These are phyloP conservation scores for Aeoliscus strigatus DNA, from an alignment of 2,797 vertebrate genomes.

Conservation along the genomic window DNA sequence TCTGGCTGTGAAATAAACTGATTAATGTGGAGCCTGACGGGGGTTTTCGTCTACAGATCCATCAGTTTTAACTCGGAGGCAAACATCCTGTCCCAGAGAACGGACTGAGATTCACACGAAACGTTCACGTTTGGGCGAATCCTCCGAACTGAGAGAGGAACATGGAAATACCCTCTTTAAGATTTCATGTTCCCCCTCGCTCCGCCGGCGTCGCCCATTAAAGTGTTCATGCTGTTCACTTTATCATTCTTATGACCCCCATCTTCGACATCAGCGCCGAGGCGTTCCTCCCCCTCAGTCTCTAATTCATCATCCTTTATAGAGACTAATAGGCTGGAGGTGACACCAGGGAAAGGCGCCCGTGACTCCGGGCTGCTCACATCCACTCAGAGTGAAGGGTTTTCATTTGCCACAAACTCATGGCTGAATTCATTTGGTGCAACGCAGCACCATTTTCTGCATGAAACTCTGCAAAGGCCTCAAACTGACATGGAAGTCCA, in stretches of 20 bases:
- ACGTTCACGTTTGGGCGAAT: constrained; percentile 22
- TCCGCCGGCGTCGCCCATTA: constrained; percentile 67
- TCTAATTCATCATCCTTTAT: constrained; percentile 84
- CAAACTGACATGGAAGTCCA: constrained; percentile 52
- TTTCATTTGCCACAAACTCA: constrained; percentile 66
- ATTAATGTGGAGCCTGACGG: constrained; percentile 20
- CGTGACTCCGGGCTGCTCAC: constrained; percentile 56
- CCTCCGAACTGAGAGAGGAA: constrained; percentile 19
- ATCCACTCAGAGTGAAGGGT: constrained; percentile 56
- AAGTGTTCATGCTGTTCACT: constrained; percentile 71
- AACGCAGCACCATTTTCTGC: constrained; percentile 61
- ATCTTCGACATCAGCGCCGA: constrained; percentile 57
- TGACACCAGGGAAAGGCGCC: constrained; percentile 65
- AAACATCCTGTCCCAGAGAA: constrained; percentile 10
- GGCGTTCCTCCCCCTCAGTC: constrained; percentile 68
- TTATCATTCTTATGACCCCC: constrained; percentile 81
- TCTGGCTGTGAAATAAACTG: constrained; percentile 11
- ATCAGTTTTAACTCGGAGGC: not conserved
- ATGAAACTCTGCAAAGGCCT: constrained; percentile 33
- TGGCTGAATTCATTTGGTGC: constrained; percentile 65
- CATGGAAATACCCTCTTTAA: constrained; percentile 55
- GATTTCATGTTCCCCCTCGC: constrained; percentile 59
- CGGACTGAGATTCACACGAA: constrained; percentile 10
- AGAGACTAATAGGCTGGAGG: constrained; percentile 79
- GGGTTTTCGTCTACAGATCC: not conserved